phyloP scores from a whole-genome alignment of 2,113 vertebrate genomes.

The Zootoca vivipara region DNA sequence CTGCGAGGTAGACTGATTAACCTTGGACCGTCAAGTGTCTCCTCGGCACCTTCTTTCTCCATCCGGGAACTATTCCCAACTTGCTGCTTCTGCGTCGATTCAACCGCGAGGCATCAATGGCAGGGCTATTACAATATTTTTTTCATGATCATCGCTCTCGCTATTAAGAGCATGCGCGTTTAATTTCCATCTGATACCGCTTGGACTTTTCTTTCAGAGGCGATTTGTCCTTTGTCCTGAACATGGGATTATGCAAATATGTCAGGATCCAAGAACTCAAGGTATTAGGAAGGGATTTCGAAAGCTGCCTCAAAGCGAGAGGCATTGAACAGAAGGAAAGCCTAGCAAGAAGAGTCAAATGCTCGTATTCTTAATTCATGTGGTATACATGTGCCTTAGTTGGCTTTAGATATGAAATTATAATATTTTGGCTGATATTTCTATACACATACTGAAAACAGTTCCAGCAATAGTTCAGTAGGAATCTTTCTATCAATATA shows the following conservation, averaged over 20 bases:
- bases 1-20: neutral
- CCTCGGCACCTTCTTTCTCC: neutral
- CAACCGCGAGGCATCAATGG: neutral
- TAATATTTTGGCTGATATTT: neutral
- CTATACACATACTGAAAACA: neutral
- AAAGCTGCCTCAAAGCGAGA: neutral
- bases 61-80: neutral
- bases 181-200: neutral
- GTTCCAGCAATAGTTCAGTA: neutral
- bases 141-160: neutral
- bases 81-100: neutral
- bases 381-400: neutral
- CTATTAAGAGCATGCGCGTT: neutral
- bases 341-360: neutral
- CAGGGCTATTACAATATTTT: neutral
- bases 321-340: neutral
- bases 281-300: neutral
- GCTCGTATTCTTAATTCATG: neutral
- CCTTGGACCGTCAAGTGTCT: neutral
- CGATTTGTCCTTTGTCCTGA: neutral
- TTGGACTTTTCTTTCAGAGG: neutral
- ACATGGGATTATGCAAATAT: neutral
- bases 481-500: neutral
- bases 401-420: neutral
- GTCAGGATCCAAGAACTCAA: neutral